Evolutionary conservation across 2,113 vertebrate species (phyloP).

Genomic region (Callipepla squamata): DNA sequence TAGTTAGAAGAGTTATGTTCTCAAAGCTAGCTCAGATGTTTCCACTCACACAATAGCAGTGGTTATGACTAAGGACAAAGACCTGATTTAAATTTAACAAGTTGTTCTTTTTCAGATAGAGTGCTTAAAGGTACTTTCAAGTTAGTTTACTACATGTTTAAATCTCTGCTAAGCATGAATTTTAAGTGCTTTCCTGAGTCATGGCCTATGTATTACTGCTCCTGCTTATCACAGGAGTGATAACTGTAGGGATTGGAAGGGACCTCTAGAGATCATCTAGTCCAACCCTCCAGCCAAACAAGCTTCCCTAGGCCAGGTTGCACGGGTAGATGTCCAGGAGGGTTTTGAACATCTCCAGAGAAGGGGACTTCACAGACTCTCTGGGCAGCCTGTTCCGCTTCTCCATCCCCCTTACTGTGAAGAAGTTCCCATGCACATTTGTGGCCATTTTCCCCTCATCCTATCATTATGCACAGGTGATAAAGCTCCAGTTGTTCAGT

Average conservation of each 20-base stretch:
- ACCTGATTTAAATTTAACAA: not conserved
- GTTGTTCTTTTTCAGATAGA: not conserved
- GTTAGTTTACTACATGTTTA: conserved; percentile 39
- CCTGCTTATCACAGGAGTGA: not conserved
- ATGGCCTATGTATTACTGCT: not conserved
- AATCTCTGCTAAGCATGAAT: not conserved
- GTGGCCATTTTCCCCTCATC: too few relatives aligned
- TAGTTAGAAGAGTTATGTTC: not conserved
- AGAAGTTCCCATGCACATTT: too few relatives aligned
- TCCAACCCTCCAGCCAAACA: too few relatives aligned
- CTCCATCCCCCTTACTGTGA: too few relatives aligned
- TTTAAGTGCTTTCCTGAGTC: conserved; percentile 12
- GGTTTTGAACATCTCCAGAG: too few relatives aligned
- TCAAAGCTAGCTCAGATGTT: not conserved
- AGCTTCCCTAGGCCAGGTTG: too few relatives aligned
- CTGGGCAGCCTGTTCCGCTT: too few relatives aligned
- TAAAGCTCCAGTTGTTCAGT: not conserved
- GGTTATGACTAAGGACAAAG: not conserved
- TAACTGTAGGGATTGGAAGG: too few relatives aligned
- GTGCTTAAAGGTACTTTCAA: not conserved
- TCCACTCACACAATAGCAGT: not conserved
- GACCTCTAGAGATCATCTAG: too few relatives aligned
- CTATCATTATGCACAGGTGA: too few relatives aligned
- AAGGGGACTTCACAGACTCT: too few relatives aligned
- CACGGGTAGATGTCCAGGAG: too few relatives aligned